Evolutionary conservation across 2,113 vertebrate genomes (phyloP).

Genomic region (Gadus macrocephalus): DNA sequence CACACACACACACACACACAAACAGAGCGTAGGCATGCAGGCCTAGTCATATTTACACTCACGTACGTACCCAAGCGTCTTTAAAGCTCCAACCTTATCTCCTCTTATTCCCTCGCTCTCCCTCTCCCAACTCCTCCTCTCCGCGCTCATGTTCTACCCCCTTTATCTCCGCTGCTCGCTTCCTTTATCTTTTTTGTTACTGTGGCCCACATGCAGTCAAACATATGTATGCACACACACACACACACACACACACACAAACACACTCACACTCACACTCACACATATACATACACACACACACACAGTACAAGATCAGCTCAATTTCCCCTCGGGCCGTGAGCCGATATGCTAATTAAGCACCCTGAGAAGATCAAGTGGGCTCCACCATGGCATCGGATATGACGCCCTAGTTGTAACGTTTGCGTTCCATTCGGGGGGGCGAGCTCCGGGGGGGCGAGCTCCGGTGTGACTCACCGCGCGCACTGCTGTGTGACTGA

Average conservation of each 20-base stretch:
- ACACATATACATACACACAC: neutral
- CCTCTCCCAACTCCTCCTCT: neutral
- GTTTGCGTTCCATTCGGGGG: slow-evolving; percentile 17
- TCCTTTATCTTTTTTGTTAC: too few species aligned
- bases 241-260: neutral
- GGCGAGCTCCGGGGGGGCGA: neutral
- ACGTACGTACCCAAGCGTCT: neutral
- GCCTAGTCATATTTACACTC: neutral
- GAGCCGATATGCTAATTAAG: slow-evolving; percentile 41
- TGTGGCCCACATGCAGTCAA: neutral
- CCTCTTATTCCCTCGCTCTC: neutral
- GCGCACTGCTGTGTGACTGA: slow-evolving; percentile 30
- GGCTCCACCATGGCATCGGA: slow-evolving; percentile 27
- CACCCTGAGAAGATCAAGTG: slow-evolving; percentile 45
- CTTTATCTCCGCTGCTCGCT: too few species aligned
- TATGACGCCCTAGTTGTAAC: slow-evolving; percentile 8
- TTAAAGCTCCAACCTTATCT: neutral
- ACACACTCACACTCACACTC: neutral
- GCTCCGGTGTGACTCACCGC: slow-evolving; percentile 37
- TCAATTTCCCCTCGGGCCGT: slow-evolving; percentile 36
- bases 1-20: too few species aligned
- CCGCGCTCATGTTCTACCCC: neutral
- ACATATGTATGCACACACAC: too few species aligned
- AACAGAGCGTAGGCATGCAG: neutral
- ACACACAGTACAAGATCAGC: slow-evolving; percentile 12